Evolutionary conservation across 1,140 invertebrate species (phyloP).

Genomic region (Nymphalis io): DNA sequence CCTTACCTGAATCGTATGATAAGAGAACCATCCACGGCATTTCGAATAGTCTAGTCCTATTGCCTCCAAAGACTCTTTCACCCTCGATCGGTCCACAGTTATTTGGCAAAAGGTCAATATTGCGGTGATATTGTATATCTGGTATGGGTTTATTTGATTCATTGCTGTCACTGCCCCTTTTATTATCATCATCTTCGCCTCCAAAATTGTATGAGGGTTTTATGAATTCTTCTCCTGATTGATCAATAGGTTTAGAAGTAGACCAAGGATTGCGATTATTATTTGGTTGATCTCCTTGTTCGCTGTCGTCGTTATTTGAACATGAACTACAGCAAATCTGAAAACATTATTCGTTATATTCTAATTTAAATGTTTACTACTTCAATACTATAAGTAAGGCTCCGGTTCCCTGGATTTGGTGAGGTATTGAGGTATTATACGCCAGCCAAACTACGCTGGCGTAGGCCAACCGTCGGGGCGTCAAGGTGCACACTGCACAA

Average conservation of each 20-base stretch:
- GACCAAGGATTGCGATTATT: not conserved
- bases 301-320: not conserved
- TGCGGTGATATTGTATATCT: constrained; percentile 80
- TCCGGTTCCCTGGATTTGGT: no score
- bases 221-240: constrained; percentile 1
- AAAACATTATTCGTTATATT: constrained; percentile 1
- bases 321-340: constrained; percentile 26
- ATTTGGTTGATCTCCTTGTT: not conserved
- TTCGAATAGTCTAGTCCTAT: constrained; percentile 81
- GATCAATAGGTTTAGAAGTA: not conserved
- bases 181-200: constrained; percentile 14
- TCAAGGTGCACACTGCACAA: no score
- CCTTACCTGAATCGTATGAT: constrained; percentile 76
- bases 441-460: no score
- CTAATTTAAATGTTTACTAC: no score
- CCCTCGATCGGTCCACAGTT: constrained; percentile 60
- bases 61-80: constrained; percentile 81
- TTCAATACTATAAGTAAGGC: no score
- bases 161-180: constrained; percentile 30
- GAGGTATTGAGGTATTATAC: no score
- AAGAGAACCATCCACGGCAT: constrained; percentile 86
- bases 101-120: constrained; percentile 76
- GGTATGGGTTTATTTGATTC: constrained; percentile 47
- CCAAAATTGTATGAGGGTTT: not conserved
- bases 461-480: no score